Evolutionary conservation across 2,797 vertebrate genomes (phyloP), one percentile per base, ranked within the genome.

Genomic region (Odontamblyopus lacepedii): DNA sequence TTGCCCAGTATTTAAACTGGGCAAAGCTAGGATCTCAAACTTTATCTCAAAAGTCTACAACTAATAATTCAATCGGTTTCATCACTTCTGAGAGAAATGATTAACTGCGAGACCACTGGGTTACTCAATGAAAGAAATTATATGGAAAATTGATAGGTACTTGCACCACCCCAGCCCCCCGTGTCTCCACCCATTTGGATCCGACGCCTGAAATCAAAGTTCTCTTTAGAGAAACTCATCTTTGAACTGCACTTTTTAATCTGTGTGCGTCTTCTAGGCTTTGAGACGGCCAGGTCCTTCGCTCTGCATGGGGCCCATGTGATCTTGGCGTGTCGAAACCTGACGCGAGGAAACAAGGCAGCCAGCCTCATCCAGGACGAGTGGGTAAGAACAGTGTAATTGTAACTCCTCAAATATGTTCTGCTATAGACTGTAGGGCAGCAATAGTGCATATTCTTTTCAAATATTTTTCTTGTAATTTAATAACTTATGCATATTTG

Each of bases 261-360:
- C 6, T 67, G 60, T 71, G 18, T 29, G 63, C 81, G 44, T 71
- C 55, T 71, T 87, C 85, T 86, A 99, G 98, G 98, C 83, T 98
- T 98, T 77, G 98, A 99, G 90, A 97, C 97, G 0, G 96, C 97
- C 1, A 96, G 95, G 85, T 96, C 98, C 71, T 96, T 99, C 29
- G 97, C 97, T 55, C 95, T 99, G 63, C 98, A 99, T 0, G 98
- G 98, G 7, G 97, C 97, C 0, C 91, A 94, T 0, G 96, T 99
- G 67, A 94, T 99, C 92, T 88, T 99, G 83, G 98, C 96, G 7
- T 99, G 97, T 80, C 93, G 98, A 62, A 96, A 97, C 67, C 77
- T 89, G 73, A 83, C 90, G 6, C 94, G 94, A 82, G 96, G 94
- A 75, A 92, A 2, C 7, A 96, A 95, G 9, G 97, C 98, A 0